Base-by-base conservation (phyloP, 2,797 vertebrate genomes). In the Eulemur rubriventer region DNA sequence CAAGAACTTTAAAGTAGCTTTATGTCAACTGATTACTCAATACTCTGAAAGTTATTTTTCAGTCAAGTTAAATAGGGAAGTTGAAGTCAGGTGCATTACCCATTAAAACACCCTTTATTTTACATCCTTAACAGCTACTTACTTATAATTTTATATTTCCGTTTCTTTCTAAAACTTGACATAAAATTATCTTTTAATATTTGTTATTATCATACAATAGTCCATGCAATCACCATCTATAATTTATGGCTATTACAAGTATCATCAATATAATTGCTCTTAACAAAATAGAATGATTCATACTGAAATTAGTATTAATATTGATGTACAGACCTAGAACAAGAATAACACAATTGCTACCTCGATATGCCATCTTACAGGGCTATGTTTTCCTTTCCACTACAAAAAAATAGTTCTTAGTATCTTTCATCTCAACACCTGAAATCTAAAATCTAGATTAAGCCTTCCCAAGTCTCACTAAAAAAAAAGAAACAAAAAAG, bases 271-370 rank as follows among this genome's bases (percentile, higher is more conserved):
- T 69, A 89, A 89, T 69, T 82, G 33, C 24, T 81, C 33, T 35
- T 95, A 82, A 88, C 30, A 88, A 96, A 93, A 84, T 26, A 67
- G 22, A 94, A 76, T 92, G 55, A 89, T 92, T 87, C 82, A 94
- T 22, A 75, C 38, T 80, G 43, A 80, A 89, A 52, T 92, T 79
- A n/a, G 2, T 69, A 63, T 91, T 78, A 61, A 55, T 83, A 92
- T 69, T 90, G 46, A 11, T 69, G 20, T 43, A 9, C 61, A 61
- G 24, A 73, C 20, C 79, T 65, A 65, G 18, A 89, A 78, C 11
- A 78, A 50, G 35, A 87, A 55, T 76, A 95, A 80, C 35, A 70
- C 57, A 65, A 80, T 33, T 26, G 4, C 50, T 91, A 38, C 33
- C 28, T 89, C 12, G 84, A 6, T 2, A 75, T 48, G 69, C 3